phyloP scores from a whole-genome alignment of 2,888 invertebrate species.

The Metallyticus violacea region DNA sequence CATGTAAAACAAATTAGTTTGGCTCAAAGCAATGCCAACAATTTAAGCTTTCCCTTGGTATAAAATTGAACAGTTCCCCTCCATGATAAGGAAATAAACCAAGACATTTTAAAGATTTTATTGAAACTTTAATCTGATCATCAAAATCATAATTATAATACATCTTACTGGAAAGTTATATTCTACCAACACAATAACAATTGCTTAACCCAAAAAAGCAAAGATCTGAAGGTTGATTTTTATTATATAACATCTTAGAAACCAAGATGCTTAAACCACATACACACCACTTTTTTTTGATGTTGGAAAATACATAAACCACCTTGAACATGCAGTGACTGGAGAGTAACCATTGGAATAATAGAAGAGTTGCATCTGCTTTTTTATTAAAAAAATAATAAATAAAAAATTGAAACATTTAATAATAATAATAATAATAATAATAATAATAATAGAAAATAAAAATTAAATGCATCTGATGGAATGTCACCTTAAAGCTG shows the following conservation, averaged over 20 bases:
- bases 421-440: too few relatives aligned
- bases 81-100: neutral
- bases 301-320: neutral
- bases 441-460: too few relatives aligned
- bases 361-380: too few relatives aligned
- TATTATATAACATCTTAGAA: neutral
- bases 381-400: too few relatives aligned
- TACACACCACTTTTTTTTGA: neutral
- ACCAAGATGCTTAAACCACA: neutral
- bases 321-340: neutral
- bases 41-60: neutral
- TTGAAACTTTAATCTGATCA: neutral
- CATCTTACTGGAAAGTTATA: neutral
- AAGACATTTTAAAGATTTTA: neutral
- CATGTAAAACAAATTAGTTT: neutral
- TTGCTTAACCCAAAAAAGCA: neutral
- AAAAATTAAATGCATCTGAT: too few relatives aligned
- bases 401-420: too few relatives aligned
- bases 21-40: neutral
- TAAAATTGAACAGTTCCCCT: neutral
- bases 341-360: neutral
- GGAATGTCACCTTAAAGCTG: too few relatives aligned
- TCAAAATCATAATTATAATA: neutral
- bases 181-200: neutral
- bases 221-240: neutral